Evolutionary conservation across 2,113 vertebrate species (phyloP).

Genomic region (Pungitius pungitius): DNA sequence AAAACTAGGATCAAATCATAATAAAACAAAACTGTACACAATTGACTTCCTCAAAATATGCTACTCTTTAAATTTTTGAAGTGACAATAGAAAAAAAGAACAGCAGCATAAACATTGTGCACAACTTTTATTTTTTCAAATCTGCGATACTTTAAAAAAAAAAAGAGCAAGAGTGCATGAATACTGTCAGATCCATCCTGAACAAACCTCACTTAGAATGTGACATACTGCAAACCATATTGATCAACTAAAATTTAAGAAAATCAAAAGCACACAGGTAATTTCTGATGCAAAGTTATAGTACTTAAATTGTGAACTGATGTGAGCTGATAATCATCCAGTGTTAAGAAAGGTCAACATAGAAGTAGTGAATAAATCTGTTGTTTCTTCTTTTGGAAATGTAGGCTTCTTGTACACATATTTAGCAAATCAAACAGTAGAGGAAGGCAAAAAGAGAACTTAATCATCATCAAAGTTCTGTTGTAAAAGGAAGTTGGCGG

Average conservation of each 20-base stretch:
- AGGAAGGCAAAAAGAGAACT: conserved; percentile 57
- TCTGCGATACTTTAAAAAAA: conserved; percentile 62
- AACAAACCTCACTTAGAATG: conserved; percentile 5
- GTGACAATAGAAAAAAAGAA: conserved; percentile 34
- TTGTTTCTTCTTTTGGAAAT: conserved; percentile 45
- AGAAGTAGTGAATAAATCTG: conserved; percentile 48
- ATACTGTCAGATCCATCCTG: conserved; percentile 27
- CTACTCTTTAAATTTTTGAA: neutral
- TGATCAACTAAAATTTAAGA: conserved; percentile 62
- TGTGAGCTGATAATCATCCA: conserved; percentile 79
- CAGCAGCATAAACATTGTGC: conserved; percentile 62
- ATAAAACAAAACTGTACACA: neutral
- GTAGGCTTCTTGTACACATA: conserved; percentile 69
- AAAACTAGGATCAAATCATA: neutral
- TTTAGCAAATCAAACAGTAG: conserved; percentile 61
- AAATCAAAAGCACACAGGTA: conserved; percentile 70
- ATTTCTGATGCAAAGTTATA: conserved; percentile 79
- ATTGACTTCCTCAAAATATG: neutral
- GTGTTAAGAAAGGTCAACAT: conserved; percentile 79
- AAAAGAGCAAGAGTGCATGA: conserved; percentile 27
- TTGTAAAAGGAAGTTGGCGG: conserved; percentile 98
- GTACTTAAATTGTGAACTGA: conserved; percentile 70
- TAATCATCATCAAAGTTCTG: conserved; percentile 98
- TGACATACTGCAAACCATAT: conserved; percentile 5
- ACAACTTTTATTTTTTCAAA: conserved; percentile 44